phyloP scores from a whole-genome alignment of 2,113 vertebrate species.

The Barnardius zonarius region DNA sequence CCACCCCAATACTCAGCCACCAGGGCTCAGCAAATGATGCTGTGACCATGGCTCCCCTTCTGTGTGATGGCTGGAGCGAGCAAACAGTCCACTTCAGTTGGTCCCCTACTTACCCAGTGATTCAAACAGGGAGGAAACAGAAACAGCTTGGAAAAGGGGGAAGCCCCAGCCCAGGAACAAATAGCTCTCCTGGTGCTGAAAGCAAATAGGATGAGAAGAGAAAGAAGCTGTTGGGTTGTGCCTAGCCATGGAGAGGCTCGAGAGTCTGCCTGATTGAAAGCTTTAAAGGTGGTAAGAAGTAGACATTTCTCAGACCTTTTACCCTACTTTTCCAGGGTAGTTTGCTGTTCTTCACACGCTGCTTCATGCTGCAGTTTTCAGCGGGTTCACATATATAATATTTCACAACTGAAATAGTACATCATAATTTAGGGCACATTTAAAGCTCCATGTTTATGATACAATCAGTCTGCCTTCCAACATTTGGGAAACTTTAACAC shows the following conservation, averaged over 20 bases:
- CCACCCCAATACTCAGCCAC: neutral
- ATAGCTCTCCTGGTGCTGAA: neutral
- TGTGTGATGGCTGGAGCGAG: neutral
- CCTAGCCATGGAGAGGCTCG: neutral
- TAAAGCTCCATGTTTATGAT: neutral
- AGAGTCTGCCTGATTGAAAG: neutral
- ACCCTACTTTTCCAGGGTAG: neutral
- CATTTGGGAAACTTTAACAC: neutral
- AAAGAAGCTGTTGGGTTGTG: neutral
- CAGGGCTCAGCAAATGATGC: neutral
- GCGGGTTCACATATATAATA: neutral
- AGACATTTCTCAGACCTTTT: neutral
- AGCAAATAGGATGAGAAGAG: neutral
- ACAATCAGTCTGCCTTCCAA: neutral
- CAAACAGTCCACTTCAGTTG: neutral
- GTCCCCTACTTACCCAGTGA: neutral
- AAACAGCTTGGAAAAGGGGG: neutral
- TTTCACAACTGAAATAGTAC: neutral
- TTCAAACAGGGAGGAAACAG: neutral
- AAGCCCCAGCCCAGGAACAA: neutral
- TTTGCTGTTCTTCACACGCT: neutral
- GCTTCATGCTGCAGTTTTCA: neutral
- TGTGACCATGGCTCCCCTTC: neutral
- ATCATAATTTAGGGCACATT: neutral
- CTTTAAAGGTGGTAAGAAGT: neutral